Percentiles rank a stretch among this genome's conserved stretches.
Conservation (phyloP, 2,797 vertebrate species). For the Arrhamphus sclerolepis region DNA sequence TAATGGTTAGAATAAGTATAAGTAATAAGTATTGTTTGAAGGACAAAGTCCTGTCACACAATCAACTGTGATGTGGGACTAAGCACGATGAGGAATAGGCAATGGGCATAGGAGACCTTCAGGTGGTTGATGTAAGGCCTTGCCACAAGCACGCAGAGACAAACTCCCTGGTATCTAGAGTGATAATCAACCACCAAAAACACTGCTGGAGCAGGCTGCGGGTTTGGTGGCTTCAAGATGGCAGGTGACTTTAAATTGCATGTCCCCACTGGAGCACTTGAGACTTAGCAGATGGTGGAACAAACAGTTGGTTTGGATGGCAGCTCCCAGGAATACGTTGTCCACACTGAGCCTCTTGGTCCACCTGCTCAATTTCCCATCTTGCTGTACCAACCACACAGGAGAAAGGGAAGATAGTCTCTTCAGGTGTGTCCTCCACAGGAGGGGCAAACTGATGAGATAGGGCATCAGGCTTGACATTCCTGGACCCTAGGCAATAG, state of each 20-base stretch:
- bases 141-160: not conserved
- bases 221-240: not conserved
- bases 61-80: not conserved
- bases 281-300: not conserved
- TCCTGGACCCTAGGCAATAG: not conserved
- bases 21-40: not conserved
- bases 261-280: not conserved
- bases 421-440: not conserved
- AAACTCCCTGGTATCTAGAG: accelerated
- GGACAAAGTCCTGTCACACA: no score
- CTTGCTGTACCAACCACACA: not conserved
- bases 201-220: accelerated
- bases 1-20: not conserved
- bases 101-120: not conserved
- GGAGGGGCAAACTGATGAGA: not conserved
- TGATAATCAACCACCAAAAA: not conserved
- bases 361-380: not conserved
- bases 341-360: not conserved
- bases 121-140: not conserved
- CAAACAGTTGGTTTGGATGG: not conserved
- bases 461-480: not conserved
- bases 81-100: not conserved
- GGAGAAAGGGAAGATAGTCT: not conserved
- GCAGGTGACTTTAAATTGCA: not conserved
- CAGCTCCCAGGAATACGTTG: not conserved